These are phyloP conservation scores for Cyprinella venusta DNA, from an alignment of 2,797 vertebrate genomes.

Conservation along the genomic window DNA sequence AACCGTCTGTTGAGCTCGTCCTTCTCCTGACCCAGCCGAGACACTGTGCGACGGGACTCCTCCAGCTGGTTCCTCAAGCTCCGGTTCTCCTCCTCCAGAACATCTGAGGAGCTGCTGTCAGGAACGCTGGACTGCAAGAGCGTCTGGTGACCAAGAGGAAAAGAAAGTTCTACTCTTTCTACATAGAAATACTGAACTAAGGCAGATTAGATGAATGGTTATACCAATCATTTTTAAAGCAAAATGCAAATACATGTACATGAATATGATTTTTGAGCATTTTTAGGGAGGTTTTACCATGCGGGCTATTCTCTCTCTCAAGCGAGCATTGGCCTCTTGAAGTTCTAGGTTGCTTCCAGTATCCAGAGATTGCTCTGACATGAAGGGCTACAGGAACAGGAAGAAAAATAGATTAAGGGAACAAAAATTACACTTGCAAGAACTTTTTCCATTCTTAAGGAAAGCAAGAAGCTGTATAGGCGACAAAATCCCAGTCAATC, in stretches of 20 bases:
- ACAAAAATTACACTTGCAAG: neutral
- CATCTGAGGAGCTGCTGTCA: constrained; percentile 71
- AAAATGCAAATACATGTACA: neutral
- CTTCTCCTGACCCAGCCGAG: constrained; percentile 82
- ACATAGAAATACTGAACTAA: neutral
- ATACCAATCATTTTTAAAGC: neutral
- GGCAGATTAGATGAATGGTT: neutral
- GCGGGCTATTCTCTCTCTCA: constrained; percentile 84
- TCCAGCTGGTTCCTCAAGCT: constrained; percentile 84
- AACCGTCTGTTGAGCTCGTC: constrained; percentile 79
- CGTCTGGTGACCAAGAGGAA: constrained; percentile 60
- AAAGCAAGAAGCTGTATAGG: neutral
- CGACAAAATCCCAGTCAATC: neutral
- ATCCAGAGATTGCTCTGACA: constrained; percentile 67
- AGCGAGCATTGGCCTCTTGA: constrained; percentile 82
- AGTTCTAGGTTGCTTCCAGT: constrained; percentile 74
- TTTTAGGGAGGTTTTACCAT: constrained; percentile 72
- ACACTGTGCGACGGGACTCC: constrained; percentile 78
- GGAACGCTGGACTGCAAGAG: constrained; percentile 76
- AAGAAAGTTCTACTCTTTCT: neutral
- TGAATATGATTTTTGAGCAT: neutral
- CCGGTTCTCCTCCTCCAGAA: constrained; percentile 81
- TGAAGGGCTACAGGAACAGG: constrained; percentile 7
- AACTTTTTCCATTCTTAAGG: neutral
- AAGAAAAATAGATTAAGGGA: too few relatives aligned